Percentiles rank a stretch among this genome's conserved stretches.
These are phyloP conservation scores for Dendrolimus houi DNA, from an alignment of 2,888 invertebrate species.

Conservation along the genomic window DNA sequence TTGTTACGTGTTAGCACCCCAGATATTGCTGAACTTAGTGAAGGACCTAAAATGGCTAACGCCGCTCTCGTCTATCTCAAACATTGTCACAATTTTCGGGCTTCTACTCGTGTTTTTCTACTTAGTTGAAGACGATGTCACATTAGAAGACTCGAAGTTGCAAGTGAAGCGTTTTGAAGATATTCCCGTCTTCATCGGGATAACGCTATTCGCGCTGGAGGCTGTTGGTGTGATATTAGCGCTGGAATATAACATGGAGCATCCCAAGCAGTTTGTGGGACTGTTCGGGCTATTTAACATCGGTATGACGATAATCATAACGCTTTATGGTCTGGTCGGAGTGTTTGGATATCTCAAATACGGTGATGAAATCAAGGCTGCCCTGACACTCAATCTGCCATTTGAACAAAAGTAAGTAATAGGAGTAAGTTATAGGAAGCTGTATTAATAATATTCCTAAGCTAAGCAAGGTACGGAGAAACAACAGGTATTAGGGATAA, in stretches of 20 bases:
- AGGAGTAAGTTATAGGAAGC: slow-evolving; percentile 50
- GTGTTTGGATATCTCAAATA: slow-evolving; percentile 92
- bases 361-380: slow-evolving; percentile 82
- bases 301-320: slow-evolving; percentile 84
- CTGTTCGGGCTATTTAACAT: slow-evolving; percentile 87
- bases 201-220: slow-evolving; percentile 91
- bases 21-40: slow-evolving; percentile 79
- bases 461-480: too few relatives aligned
- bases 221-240: slow-evolving; percentile 89
- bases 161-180: slow-evolving; percentile 60
- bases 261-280: slow-evolving; percentile 85
- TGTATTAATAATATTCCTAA: not conserved
- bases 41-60: slow-evolving; percentile 85
- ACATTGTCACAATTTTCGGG: slow-evolving; percentile 82
- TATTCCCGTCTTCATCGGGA: slow-evolving; percentile 90
- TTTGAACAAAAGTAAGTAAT: slow-evolving; percentile 73
- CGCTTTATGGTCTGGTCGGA: slow-evolving; percentile 87
- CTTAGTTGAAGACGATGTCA: slow-evolving; percentile 79
- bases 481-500: too few relatives aligned
- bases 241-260: slow-evolving; percentile 94
- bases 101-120: slow-evolving; percentile 84
- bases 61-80: slow-evolving; percentile 87
- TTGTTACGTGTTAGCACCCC: slow-evolving; percentile 75
- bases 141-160: slow-evolving; percentile 58
- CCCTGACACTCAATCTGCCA: slow-evolving; percentile 90